These are phyloP conservation scores for Uria aalge DNA, from an alignment of 2,113 vertebrate species.

Conservation along the genomic window DNA sequence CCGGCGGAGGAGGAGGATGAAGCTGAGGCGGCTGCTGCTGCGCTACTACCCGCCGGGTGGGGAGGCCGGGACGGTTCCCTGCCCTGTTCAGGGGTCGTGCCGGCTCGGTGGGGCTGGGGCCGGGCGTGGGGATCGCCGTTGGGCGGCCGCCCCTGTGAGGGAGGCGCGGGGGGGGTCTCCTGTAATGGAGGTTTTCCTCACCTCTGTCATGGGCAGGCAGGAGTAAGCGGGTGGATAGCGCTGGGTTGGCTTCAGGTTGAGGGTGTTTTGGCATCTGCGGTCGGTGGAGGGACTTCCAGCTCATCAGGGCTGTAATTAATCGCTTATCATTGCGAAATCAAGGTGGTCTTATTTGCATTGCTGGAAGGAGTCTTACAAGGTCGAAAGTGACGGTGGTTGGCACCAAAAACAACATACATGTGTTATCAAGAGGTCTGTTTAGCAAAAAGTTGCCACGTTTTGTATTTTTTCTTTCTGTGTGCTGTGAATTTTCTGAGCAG, in stretches of 20 bases:
- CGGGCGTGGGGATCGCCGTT: neutral
- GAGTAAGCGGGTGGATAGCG: neutral
- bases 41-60: slow-evolving; percentile 94
- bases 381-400: accelerated
- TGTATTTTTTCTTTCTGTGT: neutral
- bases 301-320: too few species aligned
- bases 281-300: neutral
- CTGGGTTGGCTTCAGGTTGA: accelerated
- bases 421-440: neutral
- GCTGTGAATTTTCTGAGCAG: neutral
- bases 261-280: accelerated
- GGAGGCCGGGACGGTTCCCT: too few species aligned
- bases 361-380: neutral
- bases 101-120: neutral
- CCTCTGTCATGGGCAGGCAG: accelerated
- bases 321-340: accelerated
- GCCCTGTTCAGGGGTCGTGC: neutral
- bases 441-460: neutral
- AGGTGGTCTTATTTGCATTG: accelerated
- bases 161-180: neutral
- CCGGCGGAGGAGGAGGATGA: slow-evolving; percentile 77
- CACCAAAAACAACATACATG: accelerated
- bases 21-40: slow-evolving; percentile 84
- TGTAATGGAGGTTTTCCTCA: too few species aligned
- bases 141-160: neutral